A percentile compares a stretch with the other conserved stretches of the same genome.
These are phyloP conservation scores for Ctenoplectra terminalis DNA, from an alignment of 1,140 invertebrate species.

Conservation along the genomic window DNA sequence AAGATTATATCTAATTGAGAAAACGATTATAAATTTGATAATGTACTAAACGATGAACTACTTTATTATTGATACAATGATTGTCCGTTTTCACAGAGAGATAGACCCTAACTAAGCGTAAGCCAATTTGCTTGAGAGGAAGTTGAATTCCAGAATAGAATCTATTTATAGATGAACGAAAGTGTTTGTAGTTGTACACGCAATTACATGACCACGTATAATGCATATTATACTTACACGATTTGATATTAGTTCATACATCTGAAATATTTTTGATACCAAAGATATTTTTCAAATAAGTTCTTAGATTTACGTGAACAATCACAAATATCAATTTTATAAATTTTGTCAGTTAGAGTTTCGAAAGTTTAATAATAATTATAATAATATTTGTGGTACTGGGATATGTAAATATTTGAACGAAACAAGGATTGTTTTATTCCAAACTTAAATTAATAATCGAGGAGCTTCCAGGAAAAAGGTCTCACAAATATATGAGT, in stretches of 20 bases:
- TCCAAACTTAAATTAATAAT: too few relatives aligned
- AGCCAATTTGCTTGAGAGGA: background rate
- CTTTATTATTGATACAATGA: background rate
- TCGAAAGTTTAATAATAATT: too few relatives aligned
- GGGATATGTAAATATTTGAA: too few relatives aligned
- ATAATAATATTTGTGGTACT: too few relatives aligned
- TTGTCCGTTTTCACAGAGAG: background rate
- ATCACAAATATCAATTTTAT: background rate
- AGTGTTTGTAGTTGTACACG: background rate
- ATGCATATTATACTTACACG: background rate
- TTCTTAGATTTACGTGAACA: too few relatives aligned
- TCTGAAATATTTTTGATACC: too few relatives aligned
- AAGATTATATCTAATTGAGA: background rate
- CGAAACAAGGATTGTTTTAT: too few relatives aligned
- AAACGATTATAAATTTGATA: background rate
- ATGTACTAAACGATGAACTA: background rate
- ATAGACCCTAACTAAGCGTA: slow-evolving; percentile 8
- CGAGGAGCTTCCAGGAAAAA: too few relatives aligned
- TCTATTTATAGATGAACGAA: slow-evolving; percentile 24
- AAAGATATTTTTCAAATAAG: too few relatives aligned
- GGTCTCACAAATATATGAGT: too few relatives aligned
- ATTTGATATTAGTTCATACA: background rate
- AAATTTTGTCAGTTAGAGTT: too few relatives aligned
- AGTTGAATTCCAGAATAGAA: slow-evolving; percentile 13
- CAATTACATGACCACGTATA: background rate